Conservation (phyloP, 2,797 vertebrate genomes). For the Catamblyrhynchus diadema region DNA sequence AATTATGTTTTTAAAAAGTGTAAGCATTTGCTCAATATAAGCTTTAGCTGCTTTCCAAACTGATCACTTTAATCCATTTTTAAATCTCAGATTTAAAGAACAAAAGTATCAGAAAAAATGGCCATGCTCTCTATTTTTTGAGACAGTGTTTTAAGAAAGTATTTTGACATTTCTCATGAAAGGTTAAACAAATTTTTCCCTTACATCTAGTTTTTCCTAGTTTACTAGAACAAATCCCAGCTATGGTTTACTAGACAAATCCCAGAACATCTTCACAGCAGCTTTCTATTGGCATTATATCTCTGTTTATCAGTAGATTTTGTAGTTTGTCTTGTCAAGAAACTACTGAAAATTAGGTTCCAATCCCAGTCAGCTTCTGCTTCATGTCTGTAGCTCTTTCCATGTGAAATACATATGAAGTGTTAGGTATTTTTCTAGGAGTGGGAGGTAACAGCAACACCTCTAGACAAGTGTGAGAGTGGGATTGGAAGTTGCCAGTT, state of each 20-base stretch:
- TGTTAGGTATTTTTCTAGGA: not conserved
- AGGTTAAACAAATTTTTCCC: not conserved
- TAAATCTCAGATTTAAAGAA: not conserved
- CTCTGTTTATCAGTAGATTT: not conserved
- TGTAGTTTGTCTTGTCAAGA: not conserved
- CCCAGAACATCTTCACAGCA: not conserved
- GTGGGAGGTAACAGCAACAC: not conserved
- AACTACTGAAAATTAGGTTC: not conserved
- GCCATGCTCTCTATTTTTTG: not conserved
- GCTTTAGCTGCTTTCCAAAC: not conserved
- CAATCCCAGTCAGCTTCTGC: not conserved
- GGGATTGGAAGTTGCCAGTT: not conserved
- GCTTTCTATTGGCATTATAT: not conserved
- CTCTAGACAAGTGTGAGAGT: not conserved
- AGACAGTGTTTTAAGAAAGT: not conserved
- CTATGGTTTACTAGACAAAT: not conserved
- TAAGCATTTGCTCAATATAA: not conserved
- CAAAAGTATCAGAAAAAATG: not conserved
- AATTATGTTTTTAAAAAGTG: not conserved
- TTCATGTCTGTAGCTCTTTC: not conserved
- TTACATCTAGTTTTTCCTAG: not conserved
- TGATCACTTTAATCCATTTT: conserved; percentile 12
- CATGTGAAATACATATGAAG: not conserved
- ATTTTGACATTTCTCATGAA: not conserved
- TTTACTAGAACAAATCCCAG: not conserved